Evolutionary conservation across 2,113 vertebrate genomes (phyloP), one percentile per base, ranked within the genome.

Genomic region (Malaclemys terrapin): DNA sequence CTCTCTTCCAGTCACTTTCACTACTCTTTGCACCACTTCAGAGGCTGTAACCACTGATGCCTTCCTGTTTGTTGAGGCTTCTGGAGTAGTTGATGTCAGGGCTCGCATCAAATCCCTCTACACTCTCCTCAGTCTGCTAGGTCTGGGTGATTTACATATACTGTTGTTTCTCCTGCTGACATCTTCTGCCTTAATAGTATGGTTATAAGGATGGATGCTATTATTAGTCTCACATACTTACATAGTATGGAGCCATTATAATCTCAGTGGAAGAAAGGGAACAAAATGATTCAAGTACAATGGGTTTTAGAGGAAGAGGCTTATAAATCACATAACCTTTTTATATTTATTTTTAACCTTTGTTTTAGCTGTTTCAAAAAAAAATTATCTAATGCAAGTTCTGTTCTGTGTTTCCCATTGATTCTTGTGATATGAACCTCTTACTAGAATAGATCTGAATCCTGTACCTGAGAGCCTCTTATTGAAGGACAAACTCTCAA

Each of bases 211-310:
- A 96, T 93, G 84, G 80, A 97, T 97, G 93, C 54, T 96, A 80
- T 97, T 98, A 93, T 89, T 98, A 96, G 89, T 90, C 69, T 94
- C 96, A 87, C 82, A 91, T 95, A 89, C 90, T 98, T 97, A 85
- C 85, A 94, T 91, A 57, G 35, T 49, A 88, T 87, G 53, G 93
- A 94, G 57, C 49, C 86, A 93, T 97, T 96, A 89, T 93, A 84
- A 92, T 95, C 82, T 93, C 89, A 82, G 59, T 93, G 83, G 78
- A 96, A 62, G 20, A 97, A 95, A 89, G 54, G 57, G 54, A 96
- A 45, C 47, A 59, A 65, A 97, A 93, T 97, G 91, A 96, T 97
- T 96, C 90, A 97, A 84, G 94, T 92, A 75, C 83, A 96, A 94
- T 42, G 84, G 87, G 4, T 85, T 96, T 97, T 84, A 95, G 84